Evolutionary conservation across 2,113 vertebrate genomes (phyloP).

Genomic region (Macaca fascicularis): T2T-MFA8v1.1 NC_088380.1:60218001-60218500

Average conservation of each 20-base stretch:
- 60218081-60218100: background rate
- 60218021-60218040: too few relatives aligned
- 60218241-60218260: background rate
- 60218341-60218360: background rate
- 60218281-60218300: background rate
- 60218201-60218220: background rate
- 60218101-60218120: background rate
- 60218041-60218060: background rate
- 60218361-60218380: background rate
- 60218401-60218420: background rate
- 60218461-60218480: background rate
- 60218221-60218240: background rate
- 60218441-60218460: background rate
- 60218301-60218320: background rate
- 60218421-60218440: background rate
- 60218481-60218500: conserved; percentile 7
- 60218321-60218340: background rate
- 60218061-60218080: background rate
- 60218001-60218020: too few relatives aligned
- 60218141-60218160: background rate
- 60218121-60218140: background rate
- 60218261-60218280: background rate
- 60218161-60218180: background rate
- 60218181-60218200: background rate
- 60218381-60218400: background rate